A percentile compares a stretch with the other conserved stretches of the same genome.
phyloP scores from a whole-genome alignment of 2,797 vertebrate species.

The Megalops cyprinoides region DNA sequence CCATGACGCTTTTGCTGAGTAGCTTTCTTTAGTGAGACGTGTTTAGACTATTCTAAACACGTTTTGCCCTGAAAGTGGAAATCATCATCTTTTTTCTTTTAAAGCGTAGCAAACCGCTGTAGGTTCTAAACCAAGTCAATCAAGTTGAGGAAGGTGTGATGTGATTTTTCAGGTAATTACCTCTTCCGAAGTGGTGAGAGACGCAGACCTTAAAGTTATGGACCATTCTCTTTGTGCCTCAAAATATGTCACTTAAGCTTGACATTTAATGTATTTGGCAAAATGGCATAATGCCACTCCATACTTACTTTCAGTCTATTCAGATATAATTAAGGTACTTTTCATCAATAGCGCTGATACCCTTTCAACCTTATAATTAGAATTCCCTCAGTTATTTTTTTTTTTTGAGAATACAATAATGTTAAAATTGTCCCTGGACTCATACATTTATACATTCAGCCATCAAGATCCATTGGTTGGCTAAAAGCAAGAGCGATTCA shows the following conservation, averaged over 20 bases:
- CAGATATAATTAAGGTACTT: too few species aligned
- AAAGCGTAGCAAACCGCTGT: not conserved
- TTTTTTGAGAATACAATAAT: not conserved
- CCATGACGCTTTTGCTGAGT: conserved; percentile 48
- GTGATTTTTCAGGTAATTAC: conserved; percentile 6
- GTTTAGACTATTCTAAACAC: conserved; percentile 55
- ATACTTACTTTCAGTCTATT: too few species aligned
- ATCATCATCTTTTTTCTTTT: conserved; percentile 36
- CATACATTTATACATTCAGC: not conserved
- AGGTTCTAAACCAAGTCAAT: too few species aligned
- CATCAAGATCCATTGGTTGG: not conserved
- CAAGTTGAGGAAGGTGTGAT: not conserved
- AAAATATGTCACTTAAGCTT: not conserved
- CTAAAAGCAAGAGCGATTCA: not conserved
- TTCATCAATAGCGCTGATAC: too few species aligned
- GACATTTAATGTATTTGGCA: not conserved
- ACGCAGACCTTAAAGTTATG: not conserved
- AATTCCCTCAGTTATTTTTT: too few species aligned
- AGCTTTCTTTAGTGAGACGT: conserved; percentile 49
- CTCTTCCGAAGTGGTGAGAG: not conserved
- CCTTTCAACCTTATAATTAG: too few species aligned
- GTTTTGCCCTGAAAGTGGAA: conserved; percentile 51
- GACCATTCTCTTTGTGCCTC: not conserved
- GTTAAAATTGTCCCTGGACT: not conserved
- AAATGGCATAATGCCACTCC: not conserved